Evolutionary conservation across 2,888 invertebrate genomes (phyloP).

Genomic region (Idaea aversata): DNA sequence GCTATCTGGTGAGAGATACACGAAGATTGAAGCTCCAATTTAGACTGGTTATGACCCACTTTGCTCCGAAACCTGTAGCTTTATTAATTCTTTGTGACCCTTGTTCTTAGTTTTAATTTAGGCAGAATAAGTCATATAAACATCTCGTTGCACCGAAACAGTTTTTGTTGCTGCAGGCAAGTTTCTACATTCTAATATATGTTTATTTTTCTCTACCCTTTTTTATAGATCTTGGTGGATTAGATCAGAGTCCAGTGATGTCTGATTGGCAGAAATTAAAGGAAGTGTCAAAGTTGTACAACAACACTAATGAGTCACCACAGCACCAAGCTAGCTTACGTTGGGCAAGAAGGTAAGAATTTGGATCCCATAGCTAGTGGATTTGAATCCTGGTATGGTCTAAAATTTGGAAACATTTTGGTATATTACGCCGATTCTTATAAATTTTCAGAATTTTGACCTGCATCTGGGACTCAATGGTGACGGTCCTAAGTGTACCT

Average conservation of each 20-base stretch:
- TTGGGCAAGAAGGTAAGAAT: conserved; percentile 82
- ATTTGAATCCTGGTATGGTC: no score
- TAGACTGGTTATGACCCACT: background rate
- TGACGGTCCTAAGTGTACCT: conserved; percentile 91
- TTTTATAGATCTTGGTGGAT: conserved; percentile 87
- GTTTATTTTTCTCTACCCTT: conserved; percentile 3
- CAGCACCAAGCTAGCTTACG: conserved; percentile 90
- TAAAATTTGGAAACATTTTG: background rate
- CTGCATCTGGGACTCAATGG: conserved; percentile 95
- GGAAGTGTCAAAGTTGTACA: conserved; percentile 84
- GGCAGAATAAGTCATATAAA: background rate
- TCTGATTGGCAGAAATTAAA: conserved; percentile 93
- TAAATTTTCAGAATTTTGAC: conserved; percentile 84
- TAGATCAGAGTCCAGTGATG: conserved; percentile 90
- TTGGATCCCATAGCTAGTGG: no score
- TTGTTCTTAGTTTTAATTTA: conserved; percentile 1
- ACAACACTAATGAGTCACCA: conserved; percentile 83
- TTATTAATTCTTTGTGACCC: background rate
- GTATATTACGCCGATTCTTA: background rate
- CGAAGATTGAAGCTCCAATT: background rate
- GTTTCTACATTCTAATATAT: background rate
- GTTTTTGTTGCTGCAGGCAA: background rate
- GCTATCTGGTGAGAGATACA: conserved; percentile 81
- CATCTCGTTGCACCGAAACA: background rate
- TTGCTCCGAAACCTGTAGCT: no score